These are phyloP conservation scores for Cheumatopsyche charites DNA, from an alignment of 1,140 invertebrate species.

Conservation along the genomic window DNA sequence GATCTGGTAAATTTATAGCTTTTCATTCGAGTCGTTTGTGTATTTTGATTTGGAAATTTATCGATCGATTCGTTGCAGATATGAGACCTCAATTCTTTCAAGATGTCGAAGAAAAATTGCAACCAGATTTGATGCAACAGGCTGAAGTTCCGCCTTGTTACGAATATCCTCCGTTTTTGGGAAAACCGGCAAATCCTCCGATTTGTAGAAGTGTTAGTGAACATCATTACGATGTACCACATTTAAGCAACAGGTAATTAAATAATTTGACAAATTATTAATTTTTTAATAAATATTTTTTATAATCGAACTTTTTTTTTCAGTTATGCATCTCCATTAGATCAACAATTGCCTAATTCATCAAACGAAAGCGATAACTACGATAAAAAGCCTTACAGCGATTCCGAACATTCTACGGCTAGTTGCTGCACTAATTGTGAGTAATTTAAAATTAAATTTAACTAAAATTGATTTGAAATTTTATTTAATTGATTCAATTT, in stretches of 20 bases:
- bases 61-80: conserved; percentile 61
- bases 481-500: conserved; percentile 40
- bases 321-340: conserved; percentile 68
- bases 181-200: conserved; percentile 49
- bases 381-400: conserved; percentile 71
- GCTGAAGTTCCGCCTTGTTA: conserved; percentile 53
- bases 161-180: conserved; percentile 46
- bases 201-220: conserved; percentile 60
- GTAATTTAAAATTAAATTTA: conserved; percentile 49
- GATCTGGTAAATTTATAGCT: conserved; percentile 78
- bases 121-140: conserved; percentile 82
- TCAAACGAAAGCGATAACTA: conserved; percentile 68
- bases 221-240: conserved; percentile 86
- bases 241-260: conserved; percentile 64
- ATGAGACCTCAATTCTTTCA: conserved; percentile 88
- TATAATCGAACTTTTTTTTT: conserved; percentile 42
- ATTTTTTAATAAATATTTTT: not conserved
- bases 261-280: not conserved
- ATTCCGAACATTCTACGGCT: conserved; percentile 71
- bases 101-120: conserved; percentile 85
- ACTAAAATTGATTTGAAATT: not conserved
- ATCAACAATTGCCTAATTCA: conserved; percentile 64
- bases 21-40: too few species aligned
- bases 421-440: conserved; percentile 69
- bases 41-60: not conserved